Evolutionary conservation across 2,888 invertebrate genomes (phyloP).

Genomic region (Synergus umbraculus): DNA sequence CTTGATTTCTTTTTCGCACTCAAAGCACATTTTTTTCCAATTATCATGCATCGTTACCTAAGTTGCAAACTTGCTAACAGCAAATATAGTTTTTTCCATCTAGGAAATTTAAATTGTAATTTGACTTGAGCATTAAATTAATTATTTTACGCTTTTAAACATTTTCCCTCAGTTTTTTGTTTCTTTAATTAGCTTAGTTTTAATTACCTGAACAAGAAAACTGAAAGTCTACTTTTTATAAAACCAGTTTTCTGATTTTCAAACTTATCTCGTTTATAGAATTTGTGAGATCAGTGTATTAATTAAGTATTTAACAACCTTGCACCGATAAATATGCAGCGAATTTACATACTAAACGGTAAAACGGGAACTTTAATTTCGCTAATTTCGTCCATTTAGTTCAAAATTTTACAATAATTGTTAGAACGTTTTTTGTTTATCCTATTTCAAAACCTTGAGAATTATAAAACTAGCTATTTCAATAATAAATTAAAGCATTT

Average conservation of each 20-base stretch:
- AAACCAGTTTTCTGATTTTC: constrained; percentile 1
- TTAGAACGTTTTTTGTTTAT: no score
- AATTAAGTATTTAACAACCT: constrained; percentile 3
- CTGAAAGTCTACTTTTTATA: not conserved
- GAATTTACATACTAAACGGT: not conserved
- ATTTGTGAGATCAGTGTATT: not conserved
- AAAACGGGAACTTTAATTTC: not conserved
- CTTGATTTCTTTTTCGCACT: constrained; percentile 6
- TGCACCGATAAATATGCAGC: not conserved
- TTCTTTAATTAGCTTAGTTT: not conserved
- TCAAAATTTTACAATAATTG: not conserved
- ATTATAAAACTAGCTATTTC: no score
- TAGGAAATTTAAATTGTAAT: not conserved
- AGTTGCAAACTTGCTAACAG: not conserved
- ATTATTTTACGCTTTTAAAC: not conserved
- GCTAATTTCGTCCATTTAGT: not conserved
- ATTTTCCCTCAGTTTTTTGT: not conserved
- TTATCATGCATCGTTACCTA: not conserved
- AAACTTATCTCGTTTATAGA: constrained; percentile 6
- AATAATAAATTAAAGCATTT: no score
- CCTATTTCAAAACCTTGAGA: not conserved
- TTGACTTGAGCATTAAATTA: not conserved
- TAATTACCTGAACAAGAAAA: not conserved
- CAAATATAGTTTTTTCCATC: constrained; percentile 5
- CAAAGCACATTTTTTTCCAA: not conserved